Evolutionary conservation across 2,888 invertebrate genomes (phyloP), one percentile per base, ranked within the genome.

Genomic region (Elmis aenea): DNA sequence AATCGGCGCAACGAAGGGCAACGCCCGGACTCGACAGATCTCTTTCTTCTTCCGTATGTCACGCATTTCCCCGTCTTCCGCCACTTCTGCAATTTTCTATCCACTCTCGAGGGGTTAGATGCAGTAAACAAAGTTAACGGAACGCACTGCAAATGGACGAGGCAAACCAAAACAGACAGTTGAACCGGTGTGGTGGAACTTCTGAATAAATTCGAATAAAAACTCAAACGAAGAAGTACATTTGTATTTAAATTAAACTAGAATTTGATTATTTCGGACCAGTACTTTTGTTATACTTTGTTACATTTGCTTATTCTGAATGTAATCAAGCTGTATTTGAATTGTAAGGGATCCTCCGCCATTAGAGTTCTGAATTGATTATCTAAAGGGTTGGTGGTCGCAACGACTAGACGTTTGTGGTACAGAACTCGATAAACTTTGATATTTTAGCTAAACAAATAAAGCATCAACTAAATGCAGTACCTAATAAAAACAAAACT

Each of bases 201-300:
- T 18, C 9, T n/a, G 6, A 36, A 14, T 38, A 37, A 38, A 42
- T 38, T 31, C 13, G 11, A 38, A 32, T 27, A 34, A 18, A 38
- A 28, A 29, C 33, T 23, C 33, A 33, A 40, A 42, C 42, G 35
- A 45, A 45, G 40, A 32, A 28, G 31, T 33, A 36, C 34, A 39
- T 50, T 45, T 42, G 42, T 42, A 48, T 50, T 46, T 42, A 50
- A 46, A 48, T 50, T 44, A 31, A 33, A 36, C 32, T 32, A 23
- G 34, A 47, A 50, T 48, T 48, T 29, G 37, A 50, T 50, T 50
- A 48, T 33, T 37, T 42, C 38, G 38, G 21, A 18, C 22, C 23
- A 28, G 20, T 13, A 27, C 26, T 33, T 13, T 13, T n/a, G 12
- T 20, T 8, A 14, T 26, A 31, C 26, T 37, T 31, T 37, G 37